Evolutionary conservation across 2,888 invertebrate genomes (phyloP), one percentile per base, ranked within the genome.

Genomic region (Mesorhabditis spiculigera): DNA sequence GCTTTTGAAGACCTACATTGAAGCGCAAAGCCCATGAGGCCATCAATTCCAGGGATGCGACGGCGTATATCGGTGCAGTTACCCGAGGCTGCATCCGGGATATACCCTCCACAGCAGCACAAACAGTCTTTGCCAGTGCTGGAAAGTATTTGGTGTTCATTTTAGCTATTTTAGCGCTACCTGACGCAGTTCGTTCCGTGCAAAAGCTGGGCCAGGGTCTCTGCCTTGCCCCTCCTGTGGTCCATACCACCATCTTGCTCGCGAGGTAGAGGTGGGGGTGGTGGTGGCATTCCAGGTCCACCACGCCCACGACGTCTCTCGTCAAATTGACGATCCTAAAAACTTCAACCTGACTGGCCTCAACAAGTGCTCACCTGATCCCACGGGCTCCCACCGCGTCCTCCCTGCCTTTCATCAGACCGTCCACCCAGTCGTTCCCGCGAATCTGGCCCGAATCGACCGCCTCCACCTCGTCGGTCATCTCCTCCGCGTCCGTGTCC

Each of bases 151-250:
- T 50, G n/a, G n/a, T 50, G 8, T 50, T n/a, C 8, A 50, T 50
- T 50, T 1, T n/a, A 10, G n/a, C 1, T 1, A 50, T 50, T 50
- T 50, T n/a, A 3, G n/a, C 10, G 10, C n/a, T n/a, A 50, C 58
- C 58, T 50, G 58, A 50, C 58, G n/a, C 58, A 50, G 58, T 50
- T 50, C 10, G 58, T 50, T 50, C 58, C 58, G n/a, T 50, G 58
- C 58, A 50, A 50, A 50, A 50, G 58, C 8, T 50, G 8, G 58
- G 58, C 58, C 10, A 50, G 8, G 3, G n/a, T 13, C 64, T 63
- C 28, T 8, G n/a, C 64, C 16, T 41, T 63, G 13, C 64, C n/a
- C 64, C 16, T 28, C 28, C 28, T 28, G 28, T 28, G 28, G 28
- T 28, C 28, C 28, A 28, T 28, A 28, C 28, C 28, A 28, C 28